These are phyloP conservation scores for Idaea aversata DNA, from an alignment of 2,888 invertebrate genomes.

Conservation along the genomic window DNA sequence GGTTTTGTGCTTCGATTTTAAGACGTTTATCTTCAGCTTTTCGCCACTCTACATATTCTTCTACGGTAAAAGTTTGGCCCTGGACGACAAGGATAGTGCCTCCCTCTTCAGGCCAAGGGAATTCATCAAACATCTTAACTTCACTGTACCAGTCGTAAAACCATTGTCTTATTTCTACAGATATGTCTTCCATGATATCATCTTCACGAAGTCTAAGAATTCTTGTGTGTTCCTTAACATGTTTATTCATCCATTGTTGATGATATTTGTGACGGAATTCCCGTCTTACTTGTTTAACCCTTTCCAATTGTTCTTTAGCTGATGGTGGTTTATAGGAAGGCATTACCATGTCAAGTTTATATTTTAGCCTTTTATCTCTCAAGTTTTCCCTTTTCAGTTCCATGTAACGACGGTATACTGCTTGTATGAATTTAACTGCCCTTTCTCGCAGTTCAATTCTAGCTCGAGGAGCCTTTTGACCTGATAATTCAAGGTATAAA, in stretches of 20 bases:
- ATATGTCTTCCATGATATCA: slow-evolving; percentile 86
- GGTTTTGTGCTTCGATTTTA: slow-evolving; percentile 54
- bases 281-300: slow-evolving; percentile 68
- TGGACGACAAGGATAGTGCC: slow-evolving; percentile 82
- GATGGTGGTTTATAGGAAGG: slow-evolving; percentile 69
- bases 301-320: slow-evolving; percentile 67
- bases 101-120: slow-evolving; percentile 86
- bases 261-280: slow-evolving; percentile 67
- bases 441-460: slow-evolving; percentile 40
- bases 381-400: slow-evolving; percentile 57
- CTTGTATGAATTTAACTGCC: slow-evolving; percentile 55
- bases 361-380: slow-evolving; percentile 63
- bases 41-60: slow-evolving; percentile 77
- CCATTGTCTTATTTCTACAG: slow-evolving; percentile 88
- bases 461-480: slow-evolving; percentile 55
- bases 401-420: slow-evolving; percentile 64
- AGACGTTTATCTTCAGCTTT: slow-evolving; percentile 54
- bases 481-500: slow-evolving; percentile 63
- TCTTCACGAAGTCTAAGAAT: slow-evolving; percentile 75
- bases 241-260: slow-evolving; percentile 63
- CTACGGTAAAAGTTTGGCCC: slow-evolving; percentile 81
- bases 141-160: slow-evolving; percentile 82
- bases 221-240: slow-evolving; percentile 72
- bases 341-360: slow-evolving; percentile 80
- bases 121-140: slow-evolving; percentile 83